Percentiles rank a stretch among this genome's conserved stretches.
phyloP scores from a whole-genome alignment of 2,888 invertebrate species.

The Napeogenes inachia region DNA sequence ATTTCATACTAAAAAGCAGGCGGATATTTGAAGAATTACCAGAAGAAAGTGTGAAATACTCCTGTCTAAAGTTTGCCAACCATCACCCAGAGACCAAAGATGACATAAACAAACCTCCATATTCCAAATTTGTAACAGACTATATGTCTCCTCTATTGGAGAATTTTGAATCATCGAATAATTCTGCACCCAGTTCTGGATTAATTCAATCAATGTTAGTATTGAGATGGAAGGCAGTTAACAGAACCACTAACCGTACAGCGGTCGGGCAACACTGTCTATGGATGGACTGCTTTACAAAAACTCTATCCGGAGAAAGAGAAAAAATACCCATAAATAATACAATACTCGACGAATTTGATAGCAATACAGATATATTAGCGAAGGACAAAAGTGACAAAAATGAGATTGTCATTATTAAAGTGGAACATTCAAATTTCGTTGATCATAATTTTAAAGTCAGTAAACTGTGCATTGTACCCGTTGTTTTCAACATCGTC shows the following conservation, averaged over 20 bases:
- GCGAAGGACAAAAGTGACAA: slow-evolving; percentile 53
- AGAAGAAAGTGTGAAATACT: slow-evolving; percentile 50
- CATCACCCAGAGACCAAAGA: slow-evolving; percentile 43
- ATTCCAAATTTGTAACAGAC: slow-evolving; percentile 40
- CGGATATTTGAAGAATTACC: slow-evolving; percentile 44
- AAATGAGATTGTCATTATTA: slow-evolving; percentile 76
- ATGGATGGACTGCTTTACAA: slow-evolving; percentile 78
- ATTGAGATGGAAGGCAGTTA: slow-evolving; percentile 76
- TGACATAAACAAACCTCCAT: slow-evolving; percentile 38
- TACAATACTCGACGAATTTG: slow-evolving; percentile 58
- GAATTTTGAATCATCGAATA: slow-evolving; percentile 26
- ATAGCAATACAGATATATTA: slow-evolving; percentile 41
- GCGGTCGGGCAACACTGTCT: slow-evolving; percentile 84
- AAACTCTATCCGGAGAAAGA: slow-evolving; percentile 67
- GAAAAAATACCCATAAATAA: slow-evolving; percentile 44
- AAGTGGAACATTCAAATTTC: slow-evolving; percentile 75
- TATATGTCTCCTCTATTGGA: slow-evolving; percentile 32
- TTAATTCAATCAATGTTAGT: slow-evolving; percentile 68
- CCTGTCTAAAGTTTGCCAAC: slow-evolving; percentile 53
- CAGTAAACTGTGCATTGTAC: slow-evolving; percentile 80
- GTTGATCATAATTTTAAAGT: slow-evolving; percentile 80
- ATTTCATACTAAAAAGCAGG: slow-evolving; percentile 58
- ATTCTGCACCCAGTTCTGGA: slow-evolving; percentile 38
- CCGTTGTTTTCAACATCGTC: slow-evolving; percentile 81
- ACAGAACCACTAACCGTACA: slow-evolving; percentile 73